These are phyloP conservation scores for Euclidia mi DNA, from an alignment of 2,888 invertebrate genomes.

Conservation along the genomic window DNA sequence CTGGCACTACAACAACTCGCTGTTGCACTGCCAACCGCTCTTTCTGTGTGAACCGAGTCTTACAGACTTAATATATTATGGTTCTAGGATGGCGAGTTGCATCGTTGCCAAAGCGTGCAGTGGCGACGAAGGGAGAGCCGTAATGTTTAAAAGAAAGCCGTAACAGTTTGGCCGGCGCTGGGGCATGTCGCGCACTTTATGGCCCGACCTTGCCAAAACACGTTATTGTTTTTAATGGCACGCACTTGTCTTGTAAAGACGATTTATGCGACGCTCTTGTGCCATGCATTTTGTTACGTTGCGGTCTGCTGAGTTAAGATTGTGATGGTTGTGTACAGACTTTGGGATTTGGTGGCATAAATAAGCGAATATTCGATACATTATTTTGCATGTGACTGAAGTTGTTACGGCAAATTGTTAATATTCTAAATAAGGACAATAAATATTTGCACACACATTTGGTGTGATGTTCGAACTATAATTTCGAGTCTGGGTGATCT, in stretches of 20 bases:
- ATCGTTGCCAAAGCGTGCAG: constrained; percentile 31
- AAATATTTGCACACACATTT: too few relatives aligned
- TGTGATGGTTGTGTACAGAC: too few relatives aligned
- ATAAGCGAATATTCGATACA: too few relatives aligned
- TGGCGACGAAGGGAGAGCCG: constrained; percentile 13
- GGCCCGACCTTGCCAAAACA: constrained; percentile 47
- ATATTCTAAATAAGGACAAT: too few relatives aligned
- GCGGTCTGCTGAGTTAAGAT: background rate
- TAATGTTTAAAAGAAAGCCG: constrained; percentile 52
- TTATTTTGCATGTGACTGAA: too few relatives aligned
- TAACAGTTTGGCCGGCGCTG: constrained; percentile 47
- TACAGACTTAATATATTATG: constrained; percentile 14
- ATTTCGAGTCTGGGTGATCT: too few relatives aligned
- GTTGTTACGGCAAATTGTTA: too few relatives aligned
- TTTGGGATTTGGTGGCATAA: too few relatives aligned
- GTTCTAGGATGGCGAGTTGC: constrained; percentile 9
- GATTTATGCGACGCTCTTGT: constrained; percentile 15
- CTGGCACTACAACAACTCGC: too few relatives aligned
- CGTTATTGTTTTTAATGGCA: constrained; percentile 52
- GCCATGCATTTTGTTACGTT: constrained; percentile 18
- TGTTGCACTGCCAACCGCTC: too few relatives aligned
- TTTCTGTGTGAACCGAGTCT: too few relatives aligned
- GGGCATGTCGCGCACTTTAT: constrained; percentile 38
- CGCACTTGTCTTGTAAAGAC: constrained; percentile 37
- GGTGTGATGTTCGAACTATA: too few relatives aligned